These are phyloP conservation scores for Arvicanthis niloticus DNA, from an alignment of 2,113 vertebrate genomes.

Conservation along the genomic window DNA sequence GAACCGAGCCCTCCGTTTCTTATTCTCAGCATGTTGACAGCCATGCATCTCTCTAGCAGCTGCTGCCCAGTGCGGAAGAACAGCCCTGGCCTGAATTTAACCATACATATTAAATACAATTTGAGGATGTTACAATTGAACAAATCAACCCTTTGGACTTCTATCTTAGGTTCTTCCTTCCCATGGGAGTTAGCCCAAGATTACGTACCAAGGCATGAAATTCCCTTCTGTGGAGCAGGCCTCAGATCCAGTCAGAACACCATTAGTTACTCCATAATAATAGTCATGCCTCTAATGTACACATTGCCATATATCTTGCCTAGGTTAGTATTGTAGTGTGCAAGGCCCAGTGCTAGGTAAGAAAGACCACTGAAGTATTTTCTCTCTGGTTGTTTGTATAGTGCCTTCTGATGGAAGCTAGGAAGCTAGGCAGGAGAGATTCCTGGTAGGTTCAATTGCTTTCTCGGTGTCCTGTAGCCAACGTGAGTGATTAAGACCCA, in stretches of 20 bases:
- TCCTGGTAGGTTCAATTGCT: not conserved
- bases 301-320: not conserved
- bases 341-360: not conserved
- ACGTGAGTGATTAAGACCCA: not conserved
- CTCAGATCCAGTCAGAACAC: not conserved
- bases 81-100: not conserved
- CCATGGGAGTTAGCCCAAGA: not conserved
- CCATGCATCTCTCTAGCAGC: not conserved
- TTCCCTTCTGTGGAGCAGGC: not conserved
- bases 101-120: not conserved
- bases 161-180: not conserved
- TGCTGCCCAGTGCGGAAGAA: not conserved
- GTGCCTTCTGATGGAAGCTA: not conserved
- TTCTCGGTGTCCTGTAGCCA: not conserved
- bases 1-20: not conserved
- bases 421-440: no score
- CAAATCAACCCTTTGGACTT: not conserved
- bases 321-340: not conserved
- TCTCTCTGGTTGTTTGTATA: not conserved
- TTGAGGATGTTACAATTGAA: not conserved
- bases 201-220: not conserved
- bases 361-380: not conserved
- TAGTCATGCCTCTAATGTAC: not conserved
- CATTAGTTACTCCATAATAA: not conserved
- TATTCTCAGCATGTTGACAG: not conserved